Percentiles rank a stretch among this genome's conserved stretches.
These are phyloP conservation scores for Adoxophyes honmai DNA, from an alignment of 1,140 invertebrate genomes.

Conservation along the genomic window DNA sequence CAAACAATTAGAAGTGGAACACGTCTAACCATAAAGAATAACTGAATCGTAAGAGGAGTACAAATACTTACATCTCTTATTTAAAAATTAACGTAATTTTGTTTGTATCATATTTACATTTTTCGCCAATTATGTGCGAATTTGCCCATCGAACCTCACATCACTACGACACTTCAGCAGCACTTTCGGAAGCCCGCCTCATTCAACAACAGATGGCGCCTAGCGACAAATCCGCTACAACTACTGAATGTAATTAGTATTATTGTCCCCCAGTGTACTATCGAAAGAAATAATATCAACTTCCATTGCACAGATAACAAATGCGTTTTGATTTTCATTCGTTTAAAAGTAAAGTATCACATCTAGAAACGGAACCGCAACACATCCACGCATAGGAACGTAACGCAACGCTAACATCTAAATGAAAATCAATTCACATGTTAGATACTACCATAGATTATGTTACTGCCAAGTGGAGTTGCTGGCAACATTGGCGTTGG, in stretches of 20 bases:
- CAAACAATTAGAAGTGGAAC: neutral
- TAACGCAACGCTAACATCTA: neutral
- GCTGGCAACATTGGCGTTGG: slow-evolving; percentile 58
- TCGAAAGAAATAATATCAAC: neutral
- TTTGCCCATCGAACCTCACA: neutral
- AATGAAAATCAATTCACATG: neutral
- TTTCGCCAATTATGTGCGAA: neutral
- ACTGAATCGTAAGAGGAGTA: neutral
- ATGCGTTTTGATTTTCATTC: neutral
- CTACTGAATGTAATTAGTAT: slow-evolving; percentile 1
- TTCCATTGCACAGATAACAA: slow-evolving; percentile 5
- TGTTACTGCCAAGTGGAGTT: slow-evolving; percentile 64
- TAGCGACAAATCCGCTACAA: neutral
- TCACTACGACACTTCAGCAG: neutral
- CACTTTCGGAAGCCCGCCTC: neutral
- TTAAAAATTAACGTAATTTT: neutral
- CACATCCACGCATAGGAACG: neutral
- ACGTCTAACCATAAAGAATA: neutral
- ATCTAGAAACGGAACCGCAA: neutral
- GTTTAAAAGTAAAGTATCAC: slow-evolving; percentile 5
- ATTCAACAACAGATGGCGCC: neutral
- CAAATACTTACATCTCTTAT: slow-evolving; percentile 8
- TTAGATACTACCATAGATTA: neutral
- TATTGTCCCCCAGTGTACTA: slow-evolving; percentile 11
- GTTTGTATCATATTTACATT: slow-evolving; percentile 8